phyloP scores from a whole-genome alignment of 2,113 vertebrate genomes.

The Haplotaxodon microlepis region DNA sequence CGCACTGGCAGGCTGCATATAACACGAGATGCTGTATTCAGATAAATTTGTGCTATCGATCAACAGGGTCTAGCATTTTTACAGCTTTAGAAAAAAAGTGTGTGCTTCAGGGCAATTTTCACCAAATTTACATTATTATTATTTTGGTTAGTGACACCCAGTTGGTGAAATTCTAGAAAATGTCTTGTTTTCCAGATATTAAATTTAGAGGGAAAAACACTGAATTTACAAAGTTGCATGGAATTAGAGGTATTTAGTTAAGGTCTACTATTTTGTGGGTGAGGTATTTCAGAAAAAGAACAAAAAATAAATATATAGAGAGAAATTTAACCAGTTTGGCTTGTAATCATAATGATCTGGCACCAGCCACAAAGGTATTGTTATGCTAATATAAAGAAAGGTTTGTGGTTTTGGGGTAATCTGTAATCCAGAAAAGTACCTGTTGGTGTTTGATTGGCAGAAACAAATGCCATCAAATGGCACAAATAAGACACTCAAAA shows the following conservation, averaged over 20 bases:
- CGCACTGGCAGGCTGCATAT: not conserved
- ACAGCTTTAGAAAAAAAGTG: not conserved
- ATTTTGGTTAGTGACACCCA: fast-evolving
- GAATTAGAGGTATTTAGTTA: not conserved
- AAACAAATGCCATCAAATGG: not conserved
- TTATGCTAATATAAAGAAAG: not conserved
- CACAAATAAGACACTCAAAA: not conserved
- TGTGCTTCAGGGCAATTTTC: not conserved
- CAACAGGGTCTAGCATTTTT: not conserved
- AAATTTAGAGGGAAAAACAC: not conserved
- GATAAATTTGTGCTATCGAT: not conserved
- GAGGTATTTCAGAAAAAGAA: not conserved
- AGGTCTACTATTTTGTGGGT: not conserved
- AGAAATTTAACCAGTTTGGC: not conserved
- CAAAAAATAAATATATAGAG: not conserved
- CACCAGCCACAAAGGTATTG: not conserved
- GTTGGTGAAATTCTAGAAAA: not conserved
- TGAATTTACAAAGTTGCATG: not conserved
- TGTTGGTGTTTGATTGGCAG: not conserved
- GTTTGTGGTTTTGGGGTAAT: not conserved
- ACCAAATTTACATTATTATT: not conserved
- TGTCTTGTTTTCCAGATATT: not conserved
- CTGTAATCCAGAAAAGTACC: not conserved
- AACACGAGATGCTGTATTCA: not conserved
- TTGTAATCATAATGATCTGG: not conserved